These are phyloP conservation scores for Sebastes fasciatus DNA, from an alignment of 2,113 vertebrate species.

Conservation along the genomic window DNA sequence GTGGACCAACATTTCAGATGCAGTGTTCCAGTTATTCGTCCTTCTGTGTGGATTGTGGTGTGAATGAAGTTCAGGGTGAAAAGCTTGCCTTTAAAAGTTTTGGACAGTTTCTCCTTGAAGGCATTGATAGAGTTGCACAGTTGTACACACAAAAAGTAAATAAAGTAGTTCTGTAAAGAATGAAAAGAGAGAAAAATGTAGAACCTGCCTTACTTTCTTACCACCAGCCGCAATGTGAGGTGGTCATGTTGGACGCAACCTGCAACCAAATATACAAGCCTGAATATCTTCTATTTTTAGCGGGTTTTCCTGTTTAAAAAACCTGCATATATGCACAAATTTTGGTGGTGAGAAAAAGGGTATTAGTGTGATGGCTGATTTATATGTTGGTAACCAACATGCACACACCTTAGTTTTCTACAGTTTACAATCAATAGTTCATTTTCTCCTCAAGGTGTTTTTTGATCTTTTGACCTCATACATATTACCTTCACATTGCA, in stretches of 20 bases:
- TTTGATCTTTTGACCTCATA: not conserved
- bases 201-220: not conserved
- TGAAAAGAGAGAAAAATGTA: not conserved
- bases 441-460: not conserved
- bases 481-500: not conserved
- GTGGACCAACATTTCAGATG: conserved; percentile 8
- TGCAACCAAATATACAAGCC: not conserved
- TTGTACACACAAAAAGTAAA: not conserved
- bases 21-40: not conserved
- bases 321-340: no score
- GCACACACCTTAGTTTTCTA: not conserved
- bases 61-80: not conserved
- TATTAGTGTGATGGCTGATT: no score
- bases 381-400: no score
- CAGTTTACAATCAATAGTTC: not conserved
- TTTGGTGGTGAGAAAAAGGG: no score
- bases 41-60: not conserved
- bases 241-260: not conserved
- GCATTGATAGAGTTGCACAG: not conserved
- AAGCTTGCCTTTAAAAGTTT: not conserved
- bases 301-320: no score
- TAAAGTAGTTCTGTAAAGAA: not conserved
- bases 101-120: not conserved
- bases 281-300: not conserved
- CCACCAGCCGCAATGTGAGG: not conserved